Evolutionary conservation across 2,797 vertebrate species (phyloP).

Genomic region (Acanthurus leucopareius): DNA sequence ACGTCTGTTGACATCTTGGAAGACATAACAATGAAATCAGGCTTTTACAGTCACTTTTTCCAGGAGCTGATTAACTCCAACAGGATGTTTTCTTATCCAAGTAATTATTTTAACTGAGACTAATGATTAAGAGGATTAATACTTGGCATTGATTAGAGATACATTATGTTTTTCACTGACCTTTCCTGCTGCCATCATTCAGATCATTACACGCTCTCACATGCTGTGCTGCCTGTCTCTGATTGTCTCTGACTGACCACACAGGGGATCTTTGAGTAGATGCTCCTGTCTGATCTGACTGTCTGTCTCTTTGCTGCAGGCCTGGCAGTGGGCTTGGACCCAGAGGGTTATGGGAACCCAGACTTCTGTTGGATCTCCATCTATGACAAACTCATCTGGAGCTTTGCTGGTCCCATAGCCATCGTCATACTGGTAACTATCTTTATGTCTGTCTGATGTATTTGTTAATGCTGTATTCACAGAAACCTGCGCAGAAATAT

Average conservation of each 20-base stretch:
- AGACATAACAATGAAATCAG: not conserved
- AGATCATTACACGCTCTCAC: not conserved
- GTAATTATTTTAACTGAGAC: not conserved
- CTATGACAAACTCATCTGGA: slow-evolving; percentile 98
- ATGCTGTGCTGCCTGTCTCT: not conserved
- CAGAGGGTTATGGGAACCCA: slow-evolving; percentile 97
- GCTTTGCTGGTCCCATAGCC: slow-evolving; percentile 96
- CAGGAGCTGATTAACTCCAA: not conserved
- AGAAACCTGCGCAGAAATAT: slow-evolving; percentile 4
- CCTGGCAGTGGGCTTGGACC: slow-evolving; percentile 95
- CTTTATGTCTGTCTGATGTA: slow-evolving; percentile 10
- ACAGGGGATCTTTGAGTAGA: slow-evolving; percentile 14
- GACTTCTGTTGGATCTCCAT: slow-evolving; percentile 99
- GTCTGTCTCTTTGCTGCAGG: slow-evolving; percentile 81
- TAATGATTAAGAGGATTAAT: not conserved
- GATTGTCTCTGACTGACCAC: slow-evolving; percentile 4
- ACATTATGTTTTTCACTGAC: not conserved
- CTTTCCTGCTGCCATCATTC: not conserved
- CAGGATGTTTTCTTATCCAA: not conserved
- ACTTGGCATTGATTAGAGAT: not conserved
- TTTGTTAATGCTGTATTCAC: not conserved
- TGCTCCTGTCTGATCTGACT: slow-evolving; percentile 28
- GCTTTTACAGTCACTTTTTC: not conserved
- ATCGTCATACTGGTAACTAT: slow-evolving; percentile 93
- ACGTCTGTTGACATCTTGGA: not conserved